These are phyloP conservation scores for Hassar affinis DNA, from an alignment of 2,113 vertebrate genomes.

Conservation along the genomic window DNA sequence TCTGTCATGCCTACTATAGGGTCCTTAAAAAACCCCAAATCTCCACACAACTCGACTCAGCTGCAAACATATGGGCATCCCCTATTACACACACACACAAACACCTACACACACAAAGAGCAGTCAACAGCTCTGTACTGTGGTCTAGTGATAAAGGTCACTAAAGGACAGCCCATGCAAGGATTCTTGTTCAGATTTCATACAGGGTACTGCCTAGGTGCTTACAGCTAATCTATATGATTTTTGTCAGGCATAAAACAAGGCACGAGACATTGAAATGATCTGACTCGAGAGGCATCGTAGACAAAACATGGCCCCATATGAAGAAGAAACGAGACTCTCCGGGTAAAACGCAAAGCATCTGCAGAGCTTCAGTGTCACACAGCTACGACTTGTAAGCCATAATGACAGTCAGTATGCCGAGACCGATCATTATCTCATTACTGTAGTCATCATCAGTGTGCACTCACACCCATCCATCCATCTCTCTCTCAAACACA, in stretches of 20 bases:
- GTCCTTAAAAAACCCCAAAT: background rate
- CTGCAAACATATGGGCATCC: background rate
- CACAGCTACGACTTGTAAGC: slow-evolving; percentile 5
- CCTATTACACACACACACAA: background rate
- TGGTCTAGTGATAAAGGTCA: background rate
- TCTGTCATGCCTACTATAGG: background rate
- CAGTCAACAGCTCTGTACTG: background rate
- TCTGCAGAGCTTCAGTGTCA: background rate
- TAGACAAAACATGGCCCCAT: background rate
- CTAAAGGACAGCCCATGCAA: background rate
- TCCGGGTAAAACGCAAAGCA: background rate
- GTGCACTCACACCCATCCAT: slow-evolving; percentile 19
- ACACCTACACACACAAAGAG: background rate
- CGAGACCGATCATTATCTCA: slow-evolving; percentile 41
- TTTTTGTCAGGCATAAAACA: background rate
- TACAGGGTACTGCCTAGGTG: background rate
- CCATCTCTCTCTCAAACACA: background rate
- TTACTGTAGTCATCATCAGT: slow-evolving; percentile 19
- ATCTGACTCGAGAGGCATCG: background rate
- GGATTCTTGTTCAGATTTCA: background rate
- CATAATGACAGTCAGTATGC: slow-evolving; percentile 21
- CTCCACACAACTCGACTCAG: background rate
- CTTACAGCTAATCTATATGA: background rate
- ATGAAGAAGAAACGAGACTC: background rate
- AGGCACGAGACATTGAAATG: background rate